A percentile compares a stretch with the other conserved stretches of the same genome.
Evolutionary conservation across 2,797 vertebrate species (phyloP).

Genomic region (Syngnathus rostellatus): DNA sequence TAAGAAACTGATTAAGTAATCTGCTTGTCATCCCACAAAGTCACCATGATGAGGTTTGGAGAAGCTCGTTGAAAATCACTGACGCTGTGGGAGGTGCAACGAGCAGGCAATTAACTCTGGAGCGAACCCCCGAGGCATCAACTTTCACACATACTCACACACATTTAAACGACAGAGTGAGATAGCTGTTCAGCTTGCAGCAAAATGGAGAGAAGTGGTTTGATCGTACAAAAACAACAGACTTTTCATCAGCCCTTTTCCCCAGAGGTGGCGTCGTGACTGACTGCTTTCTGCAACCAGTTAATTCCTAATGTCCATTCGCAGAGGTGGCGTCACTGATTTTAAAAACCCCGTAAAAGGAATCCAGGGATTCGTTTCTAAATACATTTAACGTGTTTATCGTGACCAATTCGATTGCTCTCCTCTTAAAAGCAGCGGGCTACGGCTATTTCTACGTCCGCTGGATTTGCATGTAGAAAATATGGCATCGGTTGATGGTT

Average conservation of each 20-base stretch:
- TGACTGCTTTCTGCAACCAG: background rate
- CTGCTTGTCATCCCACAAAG: conserved; percentile 5
- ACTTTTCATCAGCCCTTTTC: background rate
- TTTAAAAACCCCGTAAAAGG: background rate
- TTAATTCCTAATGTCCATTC: background rate
- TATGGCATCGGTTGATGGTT: background rate
- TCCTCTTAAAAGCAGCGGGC: background rate
- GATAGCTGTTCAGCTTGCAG: conserved; percentile 1
- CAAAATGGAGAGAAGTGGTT: conserved; percentile 1
- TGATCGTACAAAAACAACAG: conserved; percentile 1
- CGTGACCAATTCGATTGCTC: too few relatives aligned
- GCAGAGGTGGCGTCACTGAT: background rate
- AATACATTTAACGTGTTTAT: too few relatives aligned
- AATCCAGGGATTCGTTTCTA: too few relatives aligned
- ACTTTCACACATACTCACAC: background rate
- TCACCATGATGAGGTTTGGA: conserved; percentile 2
- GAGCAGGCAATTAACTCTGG: conserved; percentile 8
- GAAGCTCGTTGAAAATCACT: conserved; percentile 3
- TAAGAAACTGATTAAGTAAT: background rate
- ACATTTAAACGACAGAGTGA: background rate
- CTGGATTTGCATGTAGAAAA: background rate
- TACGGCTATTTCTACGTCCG: background rate
- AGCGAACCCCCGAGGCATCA: conserved; percentile 4
- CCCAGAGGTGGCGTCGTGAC: background rate
- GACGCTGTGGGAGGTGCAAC: conserved; percentile 8